phyloP scores from a whole-genome alignment of 1,140 invertebrate species.

The Drosophila tani region DNA sequence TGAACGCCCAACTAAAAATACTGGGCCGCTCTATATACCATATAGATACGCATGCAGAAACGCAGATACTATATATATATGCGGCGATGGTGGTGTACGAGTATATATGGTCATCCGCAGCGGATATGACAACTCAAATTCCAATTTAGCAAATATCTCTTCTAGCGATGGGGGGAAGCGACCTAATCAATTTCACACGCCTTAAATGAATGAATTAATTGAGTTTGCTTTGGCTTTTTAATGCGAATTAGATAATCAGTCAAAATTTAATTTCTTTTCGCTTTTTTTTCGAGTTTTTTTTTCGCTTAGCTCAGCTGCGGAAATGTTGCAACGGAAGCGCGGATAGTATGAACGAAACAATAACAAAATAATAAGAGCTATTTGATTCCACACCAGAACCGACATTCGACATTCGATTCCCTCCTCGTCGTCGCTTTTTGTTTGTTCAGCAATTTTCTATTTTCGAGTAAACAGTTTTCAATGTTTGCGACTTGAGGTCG shows the following conservation, averaged over 20 bases:
- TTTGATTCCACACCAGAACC: slow-evolving; percentile 32
- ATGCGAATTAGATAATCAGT: slow-evolving; percentile 45
- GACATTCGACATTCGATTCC: slow-evolving; percentile 24
- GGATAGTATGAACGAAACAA: slow-evolving; percentile 37
- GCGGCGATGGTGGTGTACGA: slow-evolving; percentile 18
- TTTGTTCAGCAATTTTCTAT: slow-evolving; percentile 50
- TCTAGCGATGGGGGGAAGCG: slow-evolving; percentile 1
- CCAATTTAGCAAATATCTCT: slow-evolving; percentile 66
- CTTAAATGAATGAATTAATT: slow-evolving; percentile 67
- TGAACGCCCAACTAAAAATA: slow-evolving; percentile 79
- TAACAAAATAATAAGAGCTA: slow-evolving; percentile 1
- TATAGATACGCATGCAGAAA: slow-evolving; percentile 26
- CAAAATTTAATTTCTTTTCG: slow-evolving; percentile 17
- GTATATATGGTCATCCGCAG: slow-evolving; percentile 30
- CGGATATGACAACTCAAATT: slow-evolving; percentile 78
- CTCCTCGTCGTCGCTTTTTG: slow-evolving; percentile 20
- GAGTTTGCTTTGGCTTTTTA: slow-evolving; percentile 42
- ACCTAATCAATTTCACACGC: slow-evolving; percentile 47
- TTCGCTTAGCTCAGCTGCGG: slow-evolving; percentile 44
- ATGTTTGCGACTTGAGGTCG: slow-evolving; percentile 9
- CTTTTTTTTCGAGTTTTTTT: slow-evolving; percentile 8
- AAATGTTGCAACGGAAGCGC: slow-evolving; percentile 49
- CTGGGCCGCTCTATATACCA: slow-evolving; percentile 68
- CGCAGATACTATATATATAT: slow-evolving; percentile 14
- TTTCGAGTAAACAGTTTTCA: slow-evolving; percentile 33